Conservation (phyloP, 2,797 vertebrate genomes). For the Clarias platycephalus region DNA sequence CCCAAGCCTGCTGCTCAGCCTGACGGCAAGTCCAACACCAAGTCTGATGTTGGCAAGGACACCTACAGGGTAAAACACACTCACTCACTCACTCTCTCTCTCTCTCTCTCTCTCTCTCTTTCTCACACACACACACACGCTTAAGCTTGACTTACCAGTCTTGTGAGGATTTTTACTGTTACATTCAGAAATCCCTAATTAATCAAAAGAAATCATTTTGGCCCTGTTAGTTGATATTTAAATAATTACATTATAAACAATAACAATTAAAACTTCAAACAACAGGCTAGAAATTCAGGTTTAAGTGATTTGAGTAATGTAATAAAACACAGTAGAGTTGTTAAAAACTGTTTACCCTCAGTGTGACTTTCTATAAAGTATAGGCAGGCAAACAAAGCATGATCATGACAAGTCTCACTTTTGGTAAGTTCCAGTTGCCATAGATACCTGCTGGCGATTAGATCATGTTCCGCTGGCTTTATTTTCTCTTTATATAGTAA, state of each 20-base stretch:
- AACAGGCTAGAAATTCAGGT: background rate
- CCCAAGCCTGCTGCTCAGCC: slow-evolving; percentile 71
- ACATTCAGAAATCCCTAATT: background rate
- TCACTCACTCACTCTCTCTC: too few relatives aligned
- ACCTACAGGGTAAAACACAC: slow-evolving; percentile 67
- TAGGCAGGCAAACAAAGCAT: background rate
- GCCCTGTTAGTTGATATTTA: background rate
- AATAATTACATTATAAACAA: background rate
- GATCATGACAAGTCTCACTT: background rate
- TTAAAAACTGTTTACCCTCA: background rate
- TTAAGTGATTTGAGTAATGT: background rate
- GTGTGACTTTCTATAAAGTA: background rate
- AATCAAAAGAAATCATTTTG: background rate
- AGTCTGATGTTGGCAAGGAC: slow-evolving; percentile 65
- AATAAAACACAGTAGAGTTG: background rate
- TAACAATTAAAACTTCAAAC: background rate
- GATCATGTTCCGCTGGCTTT: background rate
- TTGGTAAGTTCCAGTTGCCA: slow-evolving; percentile 45
- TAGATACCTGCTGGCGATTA: slow-evolving; percentile 49
- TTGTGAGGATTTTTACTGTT: background rate
- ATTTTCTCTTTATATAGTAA: background rate
- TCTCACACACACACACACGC: too few relatives aligned
- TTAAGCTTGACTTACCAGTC: too few relatives aligned
- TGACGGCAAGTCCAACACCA: slow-evolving; percentile 73
- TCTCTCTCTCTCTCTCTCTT: too few relatives aligned